Percentiles rank a stretch among this genome's conserved stretches.
Conservation (phyloP, 2,797 vertebrate genomes). For the Megaceryle alcyon region DNA sequence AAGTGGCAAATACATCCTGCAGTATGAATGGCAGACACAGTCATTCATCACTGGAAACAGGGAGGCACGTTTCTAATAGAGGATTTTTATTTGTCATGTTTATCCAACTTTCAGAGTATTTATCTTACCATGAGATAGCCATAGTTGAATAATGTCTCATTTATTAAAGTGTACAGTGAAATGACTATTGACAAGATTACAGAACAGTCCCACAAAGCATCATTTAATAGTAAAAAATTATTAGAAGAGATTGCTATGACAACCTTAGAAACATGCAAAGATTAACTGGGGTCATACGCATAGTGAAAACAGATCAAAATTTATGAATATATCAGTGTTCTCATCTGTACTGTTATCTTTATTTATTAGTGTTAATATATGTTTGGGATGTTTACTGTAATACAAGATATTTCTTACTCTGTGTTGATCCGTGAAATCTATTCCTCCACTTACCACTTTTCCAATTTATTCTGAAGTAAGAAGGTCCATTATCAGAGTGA, state of each 20-base stretch:
- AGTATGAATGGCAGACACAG: neutral
- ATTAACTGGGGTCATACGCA: neutral
- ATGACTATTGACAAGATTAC: neutral
- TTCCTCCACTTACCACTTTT: neutral
- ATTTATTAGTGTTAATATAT: neutral
- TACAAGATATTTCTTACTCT: neutral
- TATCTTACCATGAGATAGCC: neutral
- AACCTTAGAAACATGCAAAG: neutral
- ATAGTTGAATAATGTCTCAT: neutral
- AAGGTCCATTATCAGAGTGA: neutral
- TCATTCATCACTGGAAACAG: neutral
- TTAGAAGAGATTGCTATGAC: neutral
- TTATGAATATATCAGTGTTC: neutral
- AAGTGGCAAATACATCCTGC: neutral
- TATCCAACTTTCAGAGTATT: neutral
- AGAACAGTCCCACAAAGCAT: neutral
- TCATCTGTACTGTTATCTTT: neutral
- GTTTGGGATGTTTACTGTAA: neutral
- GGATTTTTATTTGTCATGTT: neutral
- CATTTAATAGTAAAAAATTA: neutral
- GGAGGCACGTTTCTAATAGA: neutral
- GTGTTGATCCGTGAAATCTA: neutral
- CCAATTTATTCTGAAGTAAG: neutral
- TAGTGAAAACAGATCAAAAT: neutral
- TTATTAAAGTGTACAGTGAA: neutral